Conservation (phyloP, 2,113 vertebrate species). For the Noturus placidus region DNA sequence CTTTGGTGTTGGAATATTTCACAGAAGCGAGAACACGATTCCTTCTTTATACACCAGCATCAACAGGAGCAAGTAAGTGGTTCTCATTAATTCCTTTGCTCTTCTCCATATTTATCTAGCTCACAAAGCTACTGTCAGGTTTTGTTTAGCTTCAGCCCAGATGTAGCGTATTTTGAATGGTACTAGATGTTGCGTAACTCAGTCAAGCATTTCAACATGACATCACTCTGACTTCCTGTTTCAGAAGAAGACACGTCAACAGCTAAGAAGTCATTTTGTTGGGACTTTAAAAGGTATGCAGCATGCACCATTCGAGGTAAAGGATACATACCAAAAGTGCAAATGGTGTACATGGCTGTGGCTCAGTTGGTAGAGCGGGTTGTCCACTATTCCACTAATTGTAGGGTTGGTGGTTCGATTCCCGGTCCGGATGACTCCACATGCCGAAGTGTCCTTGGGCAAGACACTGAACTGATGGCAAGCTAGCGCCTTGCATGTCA, state of each 20-base stretch:
- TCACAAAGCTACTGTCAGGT: background rate
- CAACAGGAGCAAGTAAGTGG: no score
- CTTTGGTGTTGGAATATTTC: background rate
- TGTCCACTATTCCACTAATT: no score
- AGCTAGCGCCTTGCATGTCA: no score
- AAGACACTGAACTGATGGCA: no score
- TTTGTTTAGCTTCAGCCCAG: background rate
- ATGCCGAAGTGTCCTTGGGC: no score
- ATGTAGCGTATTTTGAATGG: background rate
- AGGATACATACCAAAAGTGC: background rate
- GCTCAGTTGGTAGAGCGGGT: no score
- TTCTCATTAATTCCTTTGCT: background rate
- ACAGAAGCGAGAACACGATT: background rate
- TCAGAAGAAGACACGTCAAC: background rate
- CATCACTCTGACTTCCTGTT: background rate
- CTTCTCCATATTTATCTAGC: background rate
- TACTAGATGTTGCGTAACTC: background rate
- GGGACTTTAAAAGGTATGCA: background rate
- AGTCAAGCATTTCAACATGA: background rate
- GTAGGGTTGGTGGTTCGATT: no score
- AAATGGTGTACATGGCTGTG: conserved; percentile 4
- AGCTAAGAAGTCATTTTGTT: background rate
- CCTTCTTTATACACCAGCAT: background rate
- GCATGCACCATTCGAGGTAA: background rate
- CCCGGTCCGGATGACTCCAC: no score